Evolutionary conservation across 2,888 invertebrate genomes (phyloP), one percentile per base, ranked within the genome.

Genomic region (Oscheius sp.): DNA sequence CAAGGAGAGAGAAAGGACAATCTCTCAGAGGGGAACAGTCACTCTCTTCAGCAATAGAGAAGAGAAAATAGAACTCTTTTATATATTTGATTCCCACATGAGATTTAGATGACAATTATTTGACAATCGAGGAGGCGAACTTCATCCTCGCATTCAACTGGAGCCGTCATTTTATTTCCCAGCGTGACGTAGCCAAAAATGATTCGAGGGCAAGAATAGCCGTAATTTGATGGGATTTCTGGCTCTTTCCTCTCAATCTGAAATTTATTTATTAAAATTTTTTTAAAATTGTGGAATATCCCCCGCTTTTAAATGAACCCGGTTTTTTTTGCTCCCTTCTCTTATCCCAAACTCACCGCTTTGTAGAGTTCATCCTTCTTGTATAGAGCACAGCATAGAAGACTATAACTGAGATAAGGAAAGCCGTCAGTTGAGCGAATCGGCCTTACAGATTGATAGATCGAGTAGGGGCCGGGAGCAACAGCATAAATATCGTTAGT

Each of bases 361-460:
- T 64, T 31, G 29, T 42, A 64, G 20, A 64, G 34, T 15, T 50
- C 3, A 2, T 45, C 1, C 29, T 64, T 64, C 29, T 64, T 64
- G 48, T 64, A 64, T 27, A 64, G 48, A 46, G 64, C 64, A 46
- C 64, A 64, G n/a, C 57, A 57, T 57, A 57, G 20, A 25, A 50
- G 20, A 8, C 50, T 27, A 27, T 27, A 42, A 42, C 4, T 3
- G n/a, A 42, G 3, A 42, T 6, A 42, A 4, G 42, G 42, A n/a
- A n/a, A n/a, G n/a, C 12, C 17, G n/a, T 42, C 42, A 15, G 17
- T 42, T 42, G 12, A 10, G 37, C 8, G 37, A 34, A 34, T 12
- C 3, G 42, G 42, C 17, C 12, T 42, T 15, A 42, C 3, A 3
- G 12, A 4, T 42, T 42, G 42, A 17, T n/a, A 42, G 17, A n/a